These are phyloP conservation scores for Trinorchestia longiramus DNA, from an alignment of 1,140 invertebrate species.

Conservation along the genomic window DNA sequence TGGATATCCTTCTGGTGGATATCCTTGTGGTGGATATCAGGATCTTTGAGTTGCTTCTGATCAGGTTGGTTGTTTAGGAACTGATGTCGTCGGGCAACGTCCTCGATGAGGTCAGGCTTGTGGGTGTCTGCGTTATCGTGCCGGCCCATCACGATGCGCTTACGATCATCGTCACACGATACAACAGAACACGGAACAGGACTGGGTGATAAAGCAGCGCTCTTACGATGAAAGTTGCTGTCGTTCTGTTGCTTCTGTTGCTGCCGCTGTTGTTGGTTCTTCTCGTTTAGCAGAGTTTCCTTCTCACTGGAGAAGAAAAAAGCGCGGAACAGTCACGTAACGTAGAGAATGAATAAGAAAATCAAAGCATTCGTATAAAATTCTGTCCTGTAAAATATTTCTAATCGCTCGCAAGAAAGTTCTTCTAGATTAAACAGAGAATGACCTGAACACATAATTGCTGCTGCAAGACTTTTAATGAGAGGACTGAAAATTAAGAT, in stretches of 20 bases:
- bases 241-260: background rate
- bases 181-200: background rate
- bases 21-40: background rate
- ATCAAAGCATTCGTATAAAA: background rate
- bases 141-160: conserved; percentile 27
- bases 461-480: background rate
- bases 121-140: conserved; percentile 56
- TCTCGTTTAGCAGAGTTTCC: conserved; percentile 34
- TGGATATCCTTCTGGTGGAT: background rate
- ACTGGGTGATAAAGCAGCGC: background rate
- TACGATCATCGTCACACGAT: conserved; percentile 15
- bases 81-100: conserved; percentile 66
- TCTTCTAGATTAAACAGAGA: background rate
- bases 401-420: background rate
- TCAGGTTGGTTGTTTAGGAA: background rate
- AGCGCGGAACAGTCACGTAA: background rate
- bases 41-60: background rate
- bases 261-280: background rate
- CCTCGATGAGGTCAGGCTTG: conserved; percentile 70
- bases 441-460: background rate
- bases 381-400: background rate
- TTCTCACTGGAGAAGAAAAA: background rate
- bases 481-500: too few species aligned
- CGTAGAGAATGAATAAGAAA: background rate
- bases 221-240: background rate